These are phyloP conservation scores for Takifugu ocellatus DNA, from an alignment of 2,797 vertebrate genomes.

Conservation along the genomic window DNA sequence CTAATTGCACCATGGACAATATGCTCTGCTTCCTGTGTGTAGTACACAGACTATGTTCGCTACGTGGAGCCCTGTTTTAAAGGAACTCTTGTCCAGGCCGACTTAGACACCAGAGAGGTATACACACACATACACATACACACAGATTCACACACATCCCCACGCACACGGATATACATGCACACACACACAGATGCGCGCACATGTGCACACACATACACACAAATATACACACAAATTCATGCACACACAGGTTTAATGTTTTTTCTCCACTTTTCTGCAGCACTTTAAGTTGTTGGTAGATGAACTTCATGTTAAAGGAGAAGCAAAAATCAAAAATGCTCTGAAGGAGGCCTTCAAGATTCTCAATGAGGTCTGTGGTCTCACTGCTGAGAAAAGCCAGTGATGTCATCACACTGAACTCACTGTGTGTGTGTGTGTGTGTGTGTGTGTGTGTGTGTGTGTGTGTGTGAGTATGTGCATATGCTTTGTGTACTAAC, in stretches of 20 bases:
- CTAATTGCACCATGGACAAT: background rate
- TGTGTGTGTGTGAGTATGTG: slow-evolving; percentile 19
- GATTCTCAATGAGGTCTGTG: slow-evolving; percentile 86
- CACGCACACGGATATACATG: too few relatives aligned
- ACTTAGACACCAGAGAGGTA: slow-evolving; percentile 95
- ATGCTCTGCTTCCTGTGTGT: slow-evolving; percentile 11
- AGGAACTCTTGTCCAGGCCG: slow-evolving; percentile 92
- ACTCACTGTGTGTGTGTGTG: background rate
- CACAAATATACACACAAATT: slow-evolving; percentile 1
- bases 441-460: slow-evolving; percentile 7
- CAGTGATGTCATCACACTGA: background rate
- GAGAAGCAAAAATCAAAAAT: slow-evolving; percentile 86
- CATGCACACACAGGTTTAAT: slow-evolving; percentile 3
- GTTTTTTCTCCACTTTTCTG: slow-evolving; percentile 80
- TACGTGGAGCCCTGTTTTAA: slow-evolving; percentile 94
- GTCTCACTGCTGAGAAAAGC: background rate
- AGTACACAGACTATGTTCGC: slow-evolving; percentile 96
- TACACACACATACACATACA: slow-evolving; percentile 43
- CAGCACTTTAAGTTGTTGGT: slow-evolving; percentile 95
- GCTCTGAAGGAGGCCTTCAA: slow-evolving; percentile 91
- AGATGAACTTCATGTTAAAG: slow-evolving; percentile 90
- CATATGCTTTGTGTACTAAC: slow-evolving; percentile 8
- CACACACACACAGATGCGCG: background rate
- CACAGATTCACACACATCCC: slow-evolving; percentile 4
- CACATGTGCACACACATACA: slow-evolving; percentile 18